A percentile compares a stretch with the other conserved stretches of the same genome.
phyloP scores from a whole-genome alignment of 2,888 invertebrate species.

The Drosophila hamatofila region DNA sequence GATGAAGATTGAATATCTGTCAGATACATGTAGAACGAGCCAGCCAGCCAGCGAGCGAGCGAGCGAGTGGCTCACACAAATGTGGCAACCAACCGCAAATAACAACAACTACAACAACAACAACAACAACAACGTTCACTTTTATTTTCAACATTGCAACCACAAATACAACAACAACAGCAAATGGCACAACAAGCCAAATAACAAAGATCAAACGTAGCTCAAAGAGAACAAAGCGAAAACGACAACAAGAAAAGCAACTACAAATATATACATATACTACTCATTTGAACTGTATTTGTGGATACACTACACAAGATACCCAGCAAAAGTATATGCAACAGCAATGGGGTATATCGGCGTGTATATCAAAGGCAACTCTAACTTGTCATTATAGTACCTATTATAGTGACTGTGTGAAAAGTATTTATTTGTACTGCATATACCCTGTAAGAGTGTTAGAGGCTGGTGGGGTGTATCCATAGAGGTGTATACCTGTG shows the following conservation, averaged over 20 bases:
- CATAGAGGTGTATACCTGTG: too few relatives aligned
- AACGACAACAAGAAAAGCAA: constrained; percentile 19
- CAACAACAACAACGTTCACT: constrained; percentile 64
- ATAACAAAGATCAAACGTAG: constrained; percentile 73
- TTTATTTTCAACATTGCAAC: constrained; percentile 72
- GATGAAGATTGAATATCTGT: constrained; percentile 77
- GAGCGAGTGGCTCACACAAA: constrained; percentile 20
- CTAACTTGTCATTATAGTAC: neutral
- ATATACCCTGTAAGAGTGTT: neutral
- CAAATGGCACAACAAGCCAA: constrained; percentile 64
- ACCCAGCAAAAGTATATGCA: constrained; percentile 21
- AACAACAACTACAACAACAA: constrained; percentile 49
- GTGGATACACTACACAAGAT: constrained; percentile 8
- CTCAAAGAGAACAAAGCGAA: constrained; percentile 49
- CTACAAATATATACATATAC: constrained; percentile 20
- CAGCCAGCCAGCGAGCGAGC: constrained; percentile 23
- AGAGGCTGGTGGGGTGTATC: too few relatives aligned
- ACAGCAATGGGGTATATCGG: neutral
- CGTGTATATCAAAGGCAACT: neutral
- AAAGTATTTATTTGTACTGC: neutral
- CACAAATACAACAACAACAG: constrained; percentile 45
- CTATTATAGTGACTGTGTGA: neutral
- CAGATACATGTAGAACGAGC: constrained; percentile 56
- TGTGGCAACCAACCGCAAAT: constrained; percentile 39
- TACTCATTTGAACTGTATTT: constrained; percentile 28